Evolutionary conservation across 2,888 invertebrate genomes (phyloP).

Genomic region (Steinernema hermaphroditum): DNA sequence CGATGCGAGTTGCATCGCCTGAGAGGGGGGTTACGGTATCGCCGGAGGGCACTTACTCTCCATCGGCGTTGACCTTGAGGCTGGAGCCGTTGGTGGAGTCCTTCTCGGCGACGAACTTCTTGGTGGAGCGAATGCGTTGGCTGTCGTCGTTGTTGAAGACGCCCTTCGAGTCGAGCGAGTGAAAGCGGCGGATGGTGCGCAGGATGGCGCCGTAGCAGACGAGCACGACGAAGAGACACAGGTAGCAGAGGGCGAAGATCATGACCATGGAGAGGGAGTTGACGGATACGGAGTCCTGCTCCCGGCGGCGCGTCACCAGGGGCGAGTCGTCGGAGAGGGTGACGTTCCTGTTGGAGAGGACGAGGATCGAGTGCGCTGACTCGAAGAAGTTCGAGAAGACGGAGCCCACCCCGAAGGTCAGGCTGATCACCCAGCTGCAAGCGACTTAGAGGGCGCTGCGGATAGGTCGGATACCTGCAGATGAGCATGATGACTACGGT

Average conservation of each 20-base stretch:
- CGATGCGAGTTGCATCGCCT: conserved; percentile 56
- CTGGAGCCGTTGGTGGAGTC: background rate
- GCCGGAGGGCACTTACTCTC: background rate
- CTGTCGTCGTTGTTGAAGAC: conserved; percentile 41
- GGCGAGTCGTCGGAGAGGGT: background rate
- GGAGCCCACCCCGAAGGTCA: conserved; percentile 57
- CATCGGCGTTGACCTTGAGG: background rate
- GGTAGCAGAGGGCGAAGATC: conserved; percentile 61
- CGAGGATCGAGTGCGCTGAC: conserved; percentile 46
- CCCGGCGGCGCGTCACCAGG: conserved; percentile 3
- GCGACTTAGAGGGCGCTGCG: background rate
- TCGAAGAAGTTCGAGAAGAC: conserved; percentile 50
- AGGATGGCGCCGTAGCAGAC: conserved; percentile 63
- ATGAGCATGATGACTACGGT: conserved; percentile 56
- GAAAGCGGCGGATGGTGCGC: conserved; percentile 63
- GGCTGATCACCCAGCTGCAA: conserved; percentile 62
- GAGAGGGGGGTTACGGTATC: background rate
- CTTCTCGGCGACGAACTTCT: background rate
- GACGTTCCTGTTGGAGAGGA: conserved; percentile 41
- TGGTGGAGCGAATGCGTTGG: conserved; percentile 33
- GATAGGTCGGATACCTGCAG: conserved; percentile 41
- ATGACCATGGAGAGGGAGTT: conserved; percentile 45
- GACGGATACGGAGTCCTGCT: conserved; percentile 38
- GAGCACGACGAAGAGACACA: conserved; percentile 61
- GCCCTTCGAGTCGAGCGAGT: conserved; percentile 41